Evolutionary conservation across 2,888 invertebrate genomes (phyloP), one percentile per base, ranked within the genome.

Genomic region (Sphaerophoria rueppellii): DNA sequence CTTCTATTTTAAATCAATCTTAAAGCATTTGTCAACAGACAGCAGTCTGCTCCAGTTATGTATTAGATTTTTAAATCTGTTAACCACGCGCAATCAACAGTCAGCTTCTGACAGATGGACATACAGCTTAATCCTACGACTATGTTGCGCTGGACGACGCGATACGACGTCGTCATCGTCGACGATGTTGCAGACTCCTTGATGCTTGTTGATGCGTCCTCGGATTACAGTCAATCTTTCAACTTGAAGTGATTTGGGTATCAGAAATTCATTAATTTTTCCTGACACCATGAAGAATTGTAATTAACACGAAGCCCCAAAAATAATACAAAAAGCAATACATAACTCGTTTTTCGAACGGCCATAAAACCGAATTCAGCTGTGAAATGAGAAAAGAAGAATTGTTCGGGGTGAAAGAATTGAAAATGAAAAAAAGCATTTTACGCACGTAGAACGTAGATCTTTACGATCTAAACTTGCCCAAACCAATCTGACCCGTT

Each of bases 391-490:
- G 58, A 60, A 54, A 76, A 70, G 55, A 63, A 55, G 34, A 70
- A 70, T 63, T 57, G 16, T 69, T 50, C 35, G 35, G 63, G 63
- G 40, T 57, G 48, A 35, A 54, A 52, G 52, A 54, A 55, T 43
- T 40, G 1, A 54, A 46, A 52, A n/a, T 14, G 37, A 48, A 48
- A 52, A 71, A 55, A 57, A 74, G 55, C 52, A 67, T 52, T 32
- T 58, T 58, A 76, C 71, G 71, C 75, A 82, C 57, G 48, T 69
- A 63, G 63, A 77, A 63, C 55, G 71, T 63, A 71, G 16, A 52
- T 76, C 76, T 81, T 81, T 81, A 81, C 81, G 67, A 82, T 77
- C 71, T 76, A 43, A 73, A 58, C 37, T 55, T 70, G 67, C 71
- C 76, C 50, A 69, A 82, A 57, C 69, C 77, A 82, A 77, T 73